These are phyloP conservation scores for Trypoxylus dichotomus DNA, from an alignment of 1,140 invertebrate species.

Conservation along the genomic window DNA sequence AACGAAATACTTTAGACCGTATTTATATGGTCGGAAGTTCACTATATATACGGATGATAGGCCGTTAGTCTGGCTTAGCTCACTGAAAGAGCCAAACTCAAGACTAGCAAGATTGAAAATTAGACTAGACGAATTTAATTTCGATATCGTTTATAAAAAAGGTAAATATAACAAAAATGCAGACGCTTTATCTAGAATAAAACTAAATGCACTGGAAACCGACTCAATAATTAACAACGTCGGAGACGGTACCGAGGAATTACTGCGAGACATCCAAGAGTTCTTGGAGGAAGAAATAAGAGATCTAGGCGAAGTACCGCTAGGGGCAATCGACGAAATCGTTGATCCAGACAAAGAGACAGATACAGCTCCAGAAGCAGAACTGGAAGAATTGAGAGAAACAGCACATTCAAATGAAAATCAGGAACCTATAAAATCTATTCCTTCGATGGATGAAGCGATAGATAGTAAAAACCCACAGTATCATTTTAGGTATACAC, in stretches of 20 bases:
- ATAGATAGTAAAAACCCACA: slow-evolving; percentile 20
- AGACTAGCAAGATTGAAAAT: slow-evolving; percentile 38
- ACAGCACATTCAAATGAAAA: slow-evolving; percentile 6
- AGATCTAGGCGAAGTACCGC: background rate
- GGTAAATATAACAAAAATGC: slow-evolving; percentile 38
- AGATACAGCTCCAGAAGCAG: background rate
- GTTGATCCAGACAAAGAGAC: background rate
- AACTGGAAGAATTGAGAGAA: background rate
- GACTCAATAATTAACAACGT: too few species aligned
- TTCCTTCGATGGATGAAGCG: background rate
- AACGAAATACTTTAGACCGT: slow-evolving; percentile 45
- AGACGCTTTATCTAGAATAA: slow-evolving; percentile 39
- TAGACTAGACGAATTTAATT: slow-evolving; percentile 50
- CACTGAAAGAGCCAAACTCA: slow-evolving; percentile 27
- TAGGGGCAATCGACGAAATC: background rate
- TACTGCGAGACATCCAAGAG: background rate
- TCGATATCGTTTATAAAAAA: slow-evolving; percentile 46
- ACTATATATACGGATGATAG: slow-evolving; percentile 13
- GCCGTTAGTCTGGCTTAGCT: background rate
- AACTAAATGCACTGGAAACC: slow-evolving; percentile 9
- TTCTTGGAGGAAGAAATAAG: background rate
- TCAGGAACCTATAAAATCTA: background rate
- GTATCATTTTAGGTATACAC: background rate
- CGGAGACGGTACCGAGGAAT: background rate
- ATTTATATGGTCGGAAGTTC: slow-evolving; percentile 45